These are phyloP conservation scores for Julus scandinavius DNA, from an alignment of 2,888 invertebrate genomes.

Conservation along the genomic window DNA sequence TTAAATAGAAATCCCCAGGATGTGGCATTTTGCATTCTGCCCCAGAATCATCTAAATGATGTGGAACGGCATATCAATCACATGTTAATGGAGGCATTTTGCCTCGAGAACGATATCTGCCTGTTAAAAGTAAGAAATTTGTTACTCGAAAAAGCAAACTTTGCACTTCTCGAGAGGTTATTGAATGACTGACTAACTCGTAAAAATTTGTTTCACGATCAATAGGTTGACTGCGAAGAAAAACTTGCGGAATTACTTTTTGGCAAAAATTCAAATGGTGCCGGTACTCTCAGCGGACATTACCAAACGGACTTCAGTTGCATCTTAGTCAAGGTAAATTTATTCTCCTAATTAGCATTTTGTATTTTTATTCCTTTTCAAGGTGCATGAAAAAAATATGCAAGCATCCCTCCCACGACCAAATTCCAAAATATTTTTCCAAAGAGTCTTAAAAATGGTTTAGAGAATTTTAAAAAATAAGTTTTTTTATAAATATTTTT, in stretches of 20 bases:
- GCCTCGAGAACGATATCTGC: slow-evolving; percentile 51
- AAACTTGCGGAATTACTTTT: slow-evolving; percentile 49
- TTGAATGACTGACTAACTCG: too few species aligned
- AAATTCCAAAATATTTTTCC: too few species aligned
- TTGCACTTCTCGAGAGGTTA: neutral
- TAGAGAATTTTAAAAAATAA: too few species aligned
- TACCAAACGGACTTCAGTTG: slow-evolving; percentile 53
- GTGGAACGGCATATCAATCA: slow-evolving; percentile 52
- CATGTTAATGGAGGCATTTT: slow-evolving; percentile 55
- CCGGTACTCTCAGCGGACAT: neutral
- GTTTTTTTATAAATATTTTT: too few species aligned
- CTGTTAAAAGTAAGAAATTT: slow-evolving; percentile 49
- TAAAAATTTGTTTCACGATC: neutral
- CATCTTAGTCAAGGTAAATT: slow-evolving; percentile 54
- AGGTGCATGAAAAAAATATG: too few species aligned
- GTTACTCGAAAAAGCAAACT: neutral
- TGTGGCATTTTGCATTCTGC: slow-evolving; percentile 50
- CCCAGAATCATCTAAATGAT: slow-evolving; percentile 55
- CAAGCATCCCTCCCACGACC: too few species aligned
- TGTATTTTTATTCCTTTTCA: too few species aligned
- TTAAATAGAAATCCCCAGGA: slow-evolving; percentile 49
- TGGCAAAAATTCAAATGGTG: neutral
- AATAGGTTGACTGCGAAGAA: slow-evolving; percentile 56
- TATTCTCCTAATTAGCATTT: neutral
- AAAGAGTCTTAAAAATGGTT: too few species aligned